These are phyloP conservation scores for Steinernema scapterisci DNA, from an alignment of 2,888 invertebrate species.

Conservation along the genomic window DNA sequence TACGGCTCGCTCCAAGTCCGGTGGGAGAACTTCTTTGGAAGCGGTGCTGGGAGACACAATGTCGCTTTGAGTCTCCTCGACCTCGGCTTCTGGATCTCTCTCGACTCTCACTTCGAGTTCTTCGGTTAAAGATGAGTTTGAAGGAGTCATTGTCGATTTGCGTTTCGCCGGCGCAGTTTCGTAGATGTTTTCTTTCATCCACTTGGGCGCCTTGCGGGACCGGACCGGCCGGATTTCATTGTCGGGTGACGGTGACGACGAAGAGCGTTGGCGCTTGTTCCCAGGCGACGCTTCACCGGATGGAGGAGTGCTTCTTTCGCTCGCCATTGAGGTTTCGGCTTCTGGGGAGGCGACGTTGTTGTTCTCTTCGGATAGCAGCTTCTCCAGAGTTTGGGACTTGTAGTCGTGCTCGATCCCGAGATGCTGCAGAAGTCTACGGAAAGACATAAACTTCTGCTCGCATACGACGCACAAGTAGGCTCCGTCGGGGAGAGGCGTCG, in stretches of 20 bases:
- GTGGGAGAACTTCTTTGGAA: not conserved
- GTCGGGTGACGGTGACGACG: not conserved
- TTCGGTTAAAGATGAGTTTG: not conserved
- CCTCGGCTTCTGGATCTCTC: not conserved
- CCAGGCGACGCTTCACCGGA: not conserved
- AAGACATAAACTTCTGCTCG: not conserved
- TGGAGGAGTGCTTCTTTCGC: not conserved
- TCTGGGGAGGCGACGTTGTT: not conserved
- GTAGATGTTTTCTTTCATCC: not conserved
- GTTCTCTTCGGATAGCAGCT: not conserved
- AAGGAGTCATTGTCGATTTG: not conserved
- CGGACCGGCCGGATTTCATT: not conserved
- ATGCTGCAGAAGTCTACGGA: not conserved
- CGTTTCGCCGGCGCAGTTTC: not conserved
- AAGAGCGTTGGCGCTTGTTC: not conserved
- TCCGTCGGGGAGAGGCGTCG: conserved; percentile 3
- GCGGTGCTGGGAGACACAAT: not conserved
- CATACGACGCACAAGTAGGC: not conserved
- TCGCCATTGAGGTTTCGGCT: not conserved
- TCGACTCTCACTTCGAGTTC: not conserved
- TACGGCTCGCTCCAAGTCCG: not conserved
- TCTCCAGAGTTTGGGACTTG: not conserved
- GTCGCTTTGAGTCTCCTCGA: not conserved
- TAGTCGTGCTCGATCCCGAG: not conserved
- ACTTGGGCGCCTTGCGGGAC: not conserved